phyloP scores from a whole-genome alignment of 2,888 invertebrate genomes.

The Ellobium chinense region DNA sequence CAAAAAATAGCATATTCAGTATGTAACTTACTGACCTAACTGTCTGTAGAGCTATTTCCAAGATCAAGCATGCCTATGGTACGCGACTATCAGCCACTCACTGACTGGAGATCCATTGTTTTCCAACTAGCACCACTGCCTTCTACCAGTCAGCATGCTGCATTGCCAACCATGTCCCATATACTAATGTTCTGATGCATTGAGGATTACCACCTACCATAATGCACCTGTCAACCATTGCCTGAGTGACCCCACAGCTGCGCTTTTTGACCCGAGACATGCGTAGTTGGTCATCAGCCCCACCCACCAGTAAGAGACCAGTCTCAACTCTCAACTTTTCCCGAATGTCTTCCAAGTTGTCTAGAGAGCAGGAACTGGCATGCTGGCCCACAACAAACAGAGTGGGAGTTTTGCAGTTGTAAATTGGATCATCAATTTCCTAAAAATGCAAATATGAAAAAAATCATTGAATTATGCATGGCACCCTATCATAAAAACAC shows the following conservation, averaged over 20 bases:
- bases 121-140: too few relatives aligned
- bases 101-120: too few relatives aligned
- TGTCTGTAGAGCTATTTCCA: too few relatives aligned
- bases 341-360: slow-evolving; percentile 88
- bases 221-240: slow-evolving; percentile 88
- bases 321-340: slow-evolving; percentile 89
- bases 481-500: too few relatives aligned
- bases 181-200: not conserved
- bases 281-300: slow-evolving; percentile 87
- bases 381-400: slow-evolving; percentile 90
- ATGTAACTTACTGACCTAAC: too few relatives aligned
- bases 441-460: too few relatives aligned
- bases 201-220: slow-evolving; percentile 81
- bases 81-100: too few relatives aligned
- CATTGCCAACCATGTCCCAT: too few relatives aligned
- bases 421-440: slow-evolving; percentile 87
- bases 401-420: slow-evolving; percentile 87
- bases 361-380: slow-evolving; percentile 83
- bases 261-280: slow-evolving; percentile 86
- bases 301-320: slow-evolving; percentile 88
- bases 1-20: too few relatives aligned
- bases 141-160: too few relatives aligned
- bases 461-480: too few relatives aligned
- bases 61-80: too few relatives aligned
- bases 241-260: slow-evolving; percentile 88